These are phyloP conservation scores for Asarcornis scutulata DNA, from an alignment of 2,113 vertebrate genomes.

Conservation along the genomic window DNA sequence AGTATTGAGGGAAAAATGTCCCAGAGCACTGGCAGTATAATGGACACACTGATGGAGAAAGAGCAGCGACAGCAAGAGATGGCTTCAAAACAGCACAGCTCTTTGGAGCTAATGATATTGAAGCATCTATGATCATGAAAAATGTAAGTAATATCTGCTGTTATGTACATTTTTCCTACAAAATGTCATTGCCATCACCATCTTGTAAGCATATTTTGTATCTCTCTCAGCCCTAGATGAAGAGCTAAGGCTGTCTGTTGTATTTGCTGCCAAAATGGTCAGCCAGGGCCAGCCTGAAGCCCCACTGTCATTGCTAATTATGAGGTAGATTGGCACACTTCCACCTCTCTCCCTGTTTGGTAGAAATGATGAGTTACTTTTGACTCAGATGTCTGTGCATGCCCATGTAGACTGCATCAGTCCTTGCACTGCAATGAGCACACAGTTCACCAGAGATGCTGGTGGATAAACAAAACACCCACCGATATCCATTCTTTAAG, in stretches of 20 bases:
- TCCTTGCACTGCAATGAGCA: neutral
- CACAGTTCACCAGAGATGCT: neutral
- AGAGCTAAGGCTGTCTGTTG: neutral
- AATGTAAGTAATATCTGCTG: conserved; percentile 29
- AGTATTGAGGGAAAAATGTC: neutral
- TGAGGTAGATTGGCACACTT: neutral
- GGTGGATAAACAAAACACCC: neutral
- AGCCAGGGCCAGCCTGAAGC: neutral
- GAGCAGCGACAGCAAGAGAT: neutral
- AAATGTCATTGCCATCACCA: neutral
- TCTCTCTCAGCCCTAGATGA: neutral
- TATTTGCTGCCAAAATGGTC: neutral
- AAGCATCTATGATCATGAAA: conserved; percentile 34
- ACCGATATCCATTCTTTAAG: neutral
- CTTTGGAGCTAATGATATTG: neutral
- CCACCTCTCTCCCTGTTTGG: neutral
- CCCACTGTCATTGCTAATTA: neutral
- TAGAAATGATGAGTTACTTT: neutral
- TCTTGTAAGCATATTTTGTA: neutral
- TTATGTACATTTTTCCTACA: neutral
- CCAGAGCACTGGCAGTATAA: neutral
- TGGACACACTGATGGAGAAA: neutral
- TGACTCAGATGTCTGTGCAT: neutral
- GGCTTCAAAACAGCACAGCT: neutral
- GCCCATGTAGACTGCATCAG: fast-evolving